Conservation (phyloP, 2,888 invertebrate genomes). For the Thereva unica region DNA sequence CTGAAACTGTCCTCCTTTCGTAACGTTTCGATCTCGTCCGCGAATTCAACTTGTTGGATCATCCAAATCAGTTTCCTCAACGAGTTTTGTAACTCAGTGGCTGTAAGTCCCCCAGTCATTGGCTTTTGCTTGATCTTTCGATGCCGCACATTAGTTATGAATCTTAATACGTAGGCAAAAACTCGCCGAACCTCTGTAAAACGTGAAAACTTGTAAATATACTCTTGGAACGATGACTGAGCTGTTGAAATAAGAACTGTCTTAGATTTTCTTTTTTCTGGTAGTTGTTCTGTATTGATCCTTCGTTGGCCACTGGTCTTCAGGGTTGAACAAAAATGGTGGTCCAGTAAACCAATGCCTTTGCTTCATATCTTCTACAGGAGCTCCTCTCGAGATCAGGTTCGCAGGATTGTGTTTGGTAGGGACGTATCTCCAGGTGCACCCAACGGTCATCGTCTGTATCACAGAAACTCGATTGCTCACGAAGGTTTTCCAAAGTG, state of each 20-base stretch:
- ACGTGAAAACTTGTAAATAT: neutral
- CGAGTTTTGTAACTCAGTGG: neutral
- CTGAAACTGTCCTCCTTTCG: neutral
- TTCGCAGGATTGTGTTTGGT: neutral
- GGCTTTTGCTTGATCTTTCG: neutral
- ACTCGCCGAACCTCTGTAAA: neutral
- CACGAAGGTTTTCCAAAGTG: neutral
- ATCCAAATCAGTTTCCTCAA: neutral
- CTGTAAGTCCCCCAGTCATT: neutral
- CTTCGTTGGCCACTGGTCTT: constrained; percentile 10
- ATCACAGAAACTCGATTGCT: neutral
- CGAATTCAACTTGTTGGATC: neutral
- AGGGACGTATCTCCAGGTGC: neutral
- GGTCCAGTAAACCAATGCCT: neutral
- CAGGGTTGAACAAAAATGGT: neutral
- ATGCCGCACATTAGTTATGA: neutral
- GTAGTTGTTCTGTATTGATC: neutral
- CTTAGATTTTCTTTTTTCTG: neutral
- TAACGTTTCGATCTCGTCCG: neutral
- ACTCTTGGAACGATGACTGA: neutral
- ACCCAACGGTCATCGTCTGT: neutral
- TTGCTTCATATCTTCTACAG: neutral
- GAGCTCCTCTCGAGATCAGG: neutral
- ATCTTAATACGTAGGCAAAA: neutral
- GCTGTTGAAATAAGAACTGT: neutral